These are phyloP conservation scores for Telenomus remus DNA, from an alignment of 1,140 invertebrate species.

Conservation along the genomic window DNA sequence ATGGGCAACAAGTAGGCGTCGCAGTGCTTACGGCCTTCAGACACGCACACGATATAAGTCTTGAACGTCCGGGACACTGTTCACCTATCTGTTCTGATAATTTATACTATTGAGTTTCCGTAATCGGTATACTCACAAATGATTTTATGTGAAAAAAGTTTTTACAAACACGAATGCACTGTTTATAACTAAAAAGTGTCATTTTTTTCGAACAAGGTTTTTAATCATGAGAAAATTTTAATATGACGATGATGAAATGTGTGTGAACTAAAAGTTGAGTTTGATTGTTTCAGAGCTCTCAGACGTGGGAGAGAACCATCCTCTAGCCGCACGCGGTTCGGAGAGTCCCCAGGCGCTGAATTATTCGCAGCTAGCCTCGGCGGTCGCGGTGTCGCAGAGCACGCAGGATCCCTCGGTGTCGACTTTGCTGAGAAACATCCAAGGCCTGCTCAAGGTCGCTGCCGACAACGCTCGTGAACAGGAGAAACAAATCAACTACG, in stretches of 20 bases:
- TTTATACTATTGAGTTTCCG: constrained; percentile 64
- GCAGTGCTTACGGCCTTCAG: constrained; percentile 68
- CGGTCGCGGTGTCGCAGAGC: constrained; percentile 70
- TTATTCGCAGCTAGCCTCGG: constrained; percentile 81
- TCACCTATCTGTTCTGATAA: constrained; percentile 59
- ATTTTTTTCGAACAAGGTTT: no score
- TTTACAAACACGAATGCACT: constrained; percentile 8
- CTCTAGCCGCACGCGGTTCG: constrained; percentile 77
- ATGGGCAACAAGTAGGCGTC: constrained; percentile 72
- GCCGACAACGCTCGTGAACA: constrained; percentile 96
- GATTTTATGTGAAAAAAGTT: constrained; percentile 24
- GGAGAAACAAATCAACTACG: constrained; percentile 95
- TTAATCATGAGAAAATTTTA: no score
- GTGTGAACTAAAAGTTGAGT: not conserved
- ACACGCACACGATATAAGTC: constrained; percentile 72
- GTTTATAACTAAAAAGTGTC: no score
- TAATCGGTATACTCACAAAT: constrained; percentile 48
- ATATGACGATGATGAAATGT: constrained; percentile 11
- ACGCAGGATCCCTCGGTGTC: constrained; percentile 79
- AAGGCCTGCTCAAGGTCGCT: constrained; percentile 94
- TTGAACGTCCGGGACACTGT: constrained; percentile 60
- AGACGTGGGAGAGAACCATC: constrained; percentile 79
- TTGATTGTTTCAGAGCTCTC: constrained; percentile 77
- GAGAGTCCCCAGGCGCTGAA: constrained; percentile 82
- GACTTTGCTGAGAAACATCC: constrained; percentile 94